These are phyloP conservation scores for Sebastes vulpes DNA, from an alignment of 2,797 vertebrate species.

Conservation along the genomic window DNA sequence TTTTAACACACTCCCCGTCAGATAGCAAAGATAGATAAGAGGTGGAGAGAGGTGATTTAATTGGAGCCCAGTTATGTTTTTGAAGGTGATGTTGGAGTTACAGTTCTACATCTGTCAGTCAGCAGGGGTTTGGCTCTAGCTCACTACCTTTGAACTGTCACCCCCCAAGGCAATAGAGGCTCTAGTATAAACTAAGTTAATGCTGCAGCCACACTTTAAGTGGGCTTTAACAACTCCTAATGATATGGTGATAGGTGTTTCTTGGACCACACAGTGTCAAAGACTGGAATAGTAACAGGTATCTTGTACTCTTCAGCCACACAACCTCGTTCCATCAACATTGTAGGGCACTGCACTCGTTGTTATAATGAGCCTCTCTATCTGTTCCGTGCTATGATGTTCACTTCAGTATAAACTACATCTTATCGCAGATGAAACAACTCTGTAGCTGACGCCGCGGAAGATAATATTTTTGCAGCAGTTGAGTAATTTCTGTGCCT, in stretches of 20 bases:
- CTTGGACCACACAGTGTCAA: slow-evolving; percentile 62
- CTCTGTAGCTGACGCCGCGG: not conserved
- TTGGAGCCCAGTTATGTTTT: slow-evolving; percentile 63
- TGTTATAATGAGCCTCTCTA: not conserved
- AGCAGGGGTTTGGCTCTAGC: slow-evolving; percentile 41
- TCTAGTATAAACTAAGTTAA: slow-evolving; percentile 24
- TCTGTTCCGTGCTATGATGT: not conserved
- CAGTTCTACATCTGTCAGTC: slow-evolving; percentile 60
- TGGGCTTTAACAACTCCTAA: slow-evolving; percentile 61
- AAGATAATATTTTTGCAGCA: slow-evolving; percentile 40
- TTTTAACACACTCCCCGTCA: slow-evolving; percentile 52
- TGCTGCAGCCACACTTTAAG: slow-evolving; percentile 38
- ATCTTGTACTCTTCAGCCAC: not conserved
- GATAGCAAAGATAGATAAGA: slow-evolving; percentile 47
- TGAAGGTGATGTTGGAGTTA: slow-evolving; percentile 60
- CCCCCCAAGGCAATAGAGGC: slow-evolving; percentile 48
- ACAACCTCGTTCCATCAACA: not conserved
- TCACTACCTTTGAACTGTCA: slow-evolving; percentile 66
- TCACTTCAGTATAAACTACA: slow-evolving; percentile 2
- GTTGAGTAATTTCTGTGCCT: slow-evolving; percentile 48
- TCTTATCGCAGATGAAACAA: slow-evolving; percentile 3
- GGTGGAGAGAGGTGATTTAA: slow-evolving; percentile 64
- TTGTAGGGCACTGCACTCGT: not conserved
- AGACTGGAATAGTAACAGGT: slow-evolving; percentile 26
- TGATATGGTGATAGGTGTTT: slow-evolving; percentile 44